phyloP scores from a whole-genome alignment of 2,888 invertebrate species.

The Orthosia cruda region DNA sequence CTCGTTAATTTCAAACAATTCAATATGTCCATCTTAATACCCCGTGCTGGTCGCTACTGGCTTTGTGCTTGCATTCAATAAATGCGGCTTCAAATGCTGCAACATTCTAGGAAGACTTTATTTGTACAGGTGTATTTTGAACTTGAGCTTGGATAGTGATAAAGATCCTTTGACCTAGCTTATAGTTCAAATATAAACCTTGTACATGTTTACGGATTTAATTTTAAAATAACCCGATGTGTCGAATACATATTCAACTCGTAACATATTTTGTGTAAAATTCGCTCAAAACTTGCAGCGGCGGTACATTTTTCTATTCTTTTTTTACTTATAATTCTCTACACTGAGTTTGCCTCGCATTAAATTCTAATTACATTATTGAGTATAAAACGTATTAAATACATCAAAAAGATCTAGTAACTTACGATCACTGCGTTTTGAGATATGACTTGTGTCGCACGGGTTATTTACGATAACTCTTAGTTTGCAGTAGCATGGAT shows the following conservation, averaged over 20 bases:
- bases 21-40: conserved; percentile 68
- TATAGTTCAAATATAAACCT: conserved; percentile 18
- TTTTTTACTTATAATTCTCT: conserved; percentile 74
- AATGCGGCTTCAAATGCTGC: conserved; percentile 56
- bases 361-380: conserved; percentile 85
- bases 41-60: conserved; percentile 56
- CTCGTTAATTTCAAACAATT: conserved; percentile 63
- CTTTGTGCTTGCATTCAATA: conserved; percentile 67
- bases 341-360: conserved; percentile 78
- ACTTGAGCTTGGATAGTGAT: conserved; percentile 11
- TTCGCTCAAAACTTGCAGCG: conserved; percentile 50
- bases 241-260: conserved; percentile 31
- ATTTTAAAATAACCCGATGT: conserved; percentile 25
- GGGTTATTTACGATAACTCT: background rate
- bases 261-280: conserved; percentile 31
- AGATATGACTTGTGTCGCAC: conserved; percentile 75
- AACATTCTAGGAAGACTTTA: conserved; percentile 69
- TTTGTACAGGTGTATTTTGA: conserved; percentile 28
- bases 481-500: background rate
- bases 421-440: conserved; percentile 78
- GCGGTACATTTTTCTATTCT: conserved; percentile 68
- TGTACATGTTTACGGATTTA: background rate
- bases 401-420: conserved; percentile 88
- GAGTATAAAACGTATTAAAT: conserved; percentile 91
- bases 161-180: background rate